phyloP scores from a whole-genome alignment of 2,113 vertebrate species.

The Microtus pennsylvanicus region DNA sequence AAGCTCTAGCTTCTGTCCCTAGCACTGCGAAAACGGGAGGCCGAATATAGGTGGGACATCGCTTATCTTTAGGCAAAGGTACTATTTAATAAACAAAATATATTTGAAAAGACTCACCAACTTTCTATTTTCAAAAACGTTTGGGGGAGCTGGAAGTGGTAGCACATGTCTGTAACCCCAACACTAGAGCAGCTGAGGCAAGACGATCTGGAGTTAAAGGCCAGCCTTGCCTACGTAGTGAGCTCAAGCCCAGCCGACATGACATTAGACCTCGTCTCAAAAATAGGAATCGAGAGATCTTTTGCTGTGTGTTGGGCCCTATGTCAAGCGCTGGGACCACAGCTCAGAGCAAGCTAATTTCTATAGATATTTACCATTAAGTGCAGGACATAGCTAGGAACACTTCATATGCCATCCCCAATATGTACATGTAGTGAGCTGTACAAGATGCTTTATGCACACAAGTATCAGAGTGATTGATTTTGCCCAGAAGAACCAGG shows the following conservation, averaged over 20 bases:
- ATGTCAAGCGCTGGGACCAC: not conserved
- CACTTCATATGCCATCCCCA: not conserved
- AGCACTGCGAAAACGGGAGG: not conserved
- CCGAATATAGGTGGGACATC: not conserved
- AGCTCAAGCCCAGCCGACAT: not conserved
- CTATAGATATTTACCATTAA: not conserved
- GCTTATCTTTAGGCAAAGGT: not conserved
- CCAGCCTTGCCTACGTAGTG: not conserved
- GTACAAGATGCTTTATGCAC: not conserved
- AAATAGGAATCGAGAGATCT: not conserved
- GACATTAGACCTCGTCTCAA: not conserved
- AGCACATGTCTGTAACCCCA: not conserved
- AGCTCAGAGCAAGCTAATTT: constrained; percentile 20
- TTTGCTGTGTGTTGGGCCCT: not conserved
- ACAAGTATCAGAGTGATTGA: not conserved
- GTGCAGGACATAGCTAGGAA: not conserved
- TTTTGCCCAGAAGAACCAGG: constrained; percentile 28
- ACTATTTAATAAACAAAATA: constrained; percentile 37
- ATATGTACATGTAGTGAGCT: not conserved
- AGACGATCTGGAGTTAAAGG: not conserved
- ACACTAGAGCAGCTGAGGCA: not conserved
- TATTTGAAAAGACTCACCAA: not conserved
- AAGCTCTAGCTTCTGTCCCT: not conserved
- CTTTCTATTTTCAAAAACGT: constrained; percentile 24
- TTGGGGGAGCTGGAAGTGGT: not conserved